These are phyloP conservation scores for Bambusicola thoracicus DNA, from an alignment of 2,113 vertebrate species.

Conservation along the genomic window DNA sequence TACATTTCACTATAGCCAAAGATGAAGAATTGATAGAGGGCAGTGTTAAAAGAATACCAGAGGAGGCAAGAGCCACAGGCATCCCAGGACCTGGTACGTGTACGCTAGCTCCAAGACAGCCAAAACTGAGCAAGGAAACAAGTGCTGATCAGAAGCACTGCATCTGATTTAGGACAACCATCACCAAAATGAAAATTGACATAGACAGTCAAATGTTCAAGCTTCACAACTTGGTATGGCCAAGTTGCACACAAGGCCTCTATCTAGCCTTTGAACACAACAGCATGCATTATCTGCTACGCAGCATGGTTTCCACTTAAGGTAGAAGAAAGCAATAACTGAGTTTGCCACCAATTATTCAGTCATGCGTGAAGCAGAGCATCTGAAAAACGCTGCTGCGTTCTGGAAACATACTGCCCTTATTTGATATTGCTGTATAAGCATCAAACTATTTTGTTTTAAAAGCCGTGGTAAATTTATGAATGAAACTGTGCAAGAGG, in stretches of 20 bases:
- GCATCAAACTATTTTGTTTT: conserved; percentile 68
- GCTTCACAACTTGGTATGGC: background rate
- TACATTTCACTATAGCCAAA: background rate
- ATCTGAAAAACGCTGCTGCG: conserved; percentile 42
- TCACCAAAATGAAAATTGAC: background rate
- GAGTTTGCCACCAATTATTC: conserved; percentile 3
- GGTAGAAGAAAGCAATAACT: background rate
- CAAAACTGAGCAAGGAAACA: background rate
- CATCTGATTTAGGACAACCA: accelerated
- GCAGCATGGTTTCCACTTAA: background rate
- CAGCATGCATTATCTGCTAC: accelerated
- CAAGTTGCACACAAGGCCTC: background rate
- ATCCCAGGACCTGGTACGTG: background rate
- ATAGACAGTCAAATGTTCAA: background rate
- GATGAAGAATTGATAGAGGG: background rate
- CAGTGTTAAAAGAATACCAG: background rate
- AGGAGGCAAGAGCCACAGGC: background rate
- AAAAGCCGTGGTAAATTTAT: conserved; percentile 78
- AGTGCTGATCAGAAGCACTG: background rate
- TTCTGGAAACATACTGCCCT: conserved; percentile 54
- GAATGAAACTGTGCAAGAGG: conserved; percentile 73
- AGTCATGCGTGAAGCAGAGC: background rate
- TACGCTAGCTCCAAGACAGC: accelerated
- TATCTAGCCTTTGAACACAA: background rate
- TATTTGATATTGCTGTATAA: conserved; percentile 69